Evolutionary conservation across 2,888 invertebrate genomes (phyloP).

Genomic region (Sclerodermus sp.): DNA sequence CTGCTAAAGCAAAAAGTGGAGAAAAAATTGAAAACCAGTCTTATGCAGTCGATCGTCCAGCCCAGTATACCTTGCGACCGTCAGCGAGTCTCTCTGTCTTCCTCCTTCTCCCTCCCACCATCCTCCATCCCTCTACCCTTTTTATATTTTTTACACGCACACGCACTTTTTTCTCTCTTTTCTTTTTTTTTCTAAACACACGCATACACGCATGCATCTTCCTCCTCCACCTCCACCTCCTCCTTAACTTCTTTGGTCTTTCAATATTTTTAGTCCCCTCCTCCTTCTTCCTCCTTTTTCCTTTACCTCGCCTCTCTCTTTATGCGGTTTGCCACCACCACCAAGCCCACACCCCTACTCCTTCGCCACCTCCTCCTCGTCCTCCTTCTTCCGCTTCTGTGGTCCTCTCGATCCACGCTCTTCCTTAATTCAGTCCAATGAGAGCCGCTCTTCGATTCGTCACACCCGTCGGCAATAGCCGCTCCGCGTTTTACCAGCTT

Average conservation of each 20-base stretch:
- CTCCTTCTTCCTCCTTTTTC: conserved; percentile 20
- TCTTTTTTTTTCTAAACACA: conserved; percentile 8
- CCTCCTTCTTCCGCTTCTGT: conserved; percentile 29
- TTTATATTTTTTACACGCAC: conserved; percentile 10
- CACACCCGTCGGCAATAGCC: conserved; percentile 20
- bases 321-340: conserved; percentile 21
- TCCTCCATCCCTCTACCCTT: conserved; percentile 18
- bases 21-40: conserved; percentile 47
- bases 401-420: conserved; percentile 45
- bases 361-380: conserved; percentile 28
- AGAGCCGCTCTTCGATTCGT: conserved; percentile 46
- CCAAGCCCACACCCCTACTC: conserved; percentile 6
- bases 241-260: too few species aligned
- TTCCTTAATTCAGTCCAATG: conserved; percentile 53
- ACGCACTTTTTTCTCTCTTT: conserved; percentile 21
- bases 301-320: conserved; percentile 4
- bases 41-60: conserved; percentile 31
- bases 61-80: conserved; percentile 9
- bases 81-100: conserved; percentile 2
- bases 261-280: too few species aligned
- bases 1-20: conserved; percentile 42
- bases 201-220: too few species aligned
- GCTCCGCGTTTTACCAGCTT: background rate
- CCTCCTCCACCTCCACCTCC: too few species aligned
- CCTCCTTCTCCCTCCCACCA: conserved; percentile 17